These are phyloP conservation scores for Lethrus apterus DNA, from an alignment of 1,140 invertebrate genomes.

Conservation along the genomic window DNA sequence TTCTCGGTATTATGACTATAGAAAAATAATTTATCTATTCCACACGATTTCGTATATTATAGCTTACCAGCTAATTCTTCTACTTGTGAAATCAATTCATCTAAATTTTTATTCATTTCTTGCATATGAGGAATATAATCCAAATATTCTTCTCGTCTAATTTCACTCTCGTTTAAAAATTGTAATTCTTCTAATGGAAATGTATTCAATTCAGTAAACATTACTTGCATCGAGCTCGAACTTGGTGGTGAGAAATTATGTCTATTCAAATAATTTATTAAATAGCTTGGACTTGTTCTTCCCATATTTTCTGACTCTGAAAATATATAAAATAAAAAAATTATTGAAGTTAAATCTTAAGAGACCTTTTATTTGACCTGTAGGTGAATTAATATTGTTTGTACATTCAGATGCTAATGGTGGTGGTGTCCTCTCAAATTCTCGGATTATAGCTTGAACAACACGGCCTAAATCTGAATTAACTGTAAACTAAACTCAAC, in stretches of 20 bases:
- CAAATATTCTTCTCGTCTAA: constrained; percentile 62
- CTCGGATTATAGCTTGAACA: constrained; percentile 68
- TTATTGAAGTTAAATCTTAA: background rate
- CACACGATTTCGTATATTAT: background rate
- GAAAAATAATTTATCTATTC: too few species aligned
- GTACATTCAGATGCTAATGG: constrained; percentile 41
- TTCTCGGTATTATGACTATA: too few species aligned
- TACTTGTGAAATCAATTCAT: constrained; percentile 62
- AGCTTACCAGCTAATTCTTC: constrained; percentile 60
- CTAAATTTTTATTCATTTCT: constrained; percentile 59
- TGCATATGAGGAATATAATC: constrained; percentile 57
- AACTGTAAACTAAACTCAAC: constrained; percentile 51
- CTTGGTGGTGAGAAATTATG: constrained; percentile 30
- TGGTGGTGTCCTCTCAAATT: constrained; percentile 62
- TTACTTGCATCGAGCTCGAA: constrained; percentile 15
- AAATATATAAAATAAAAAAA: constrained; percentile 13
- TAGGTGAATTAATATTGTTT: constrained; percentile 37
- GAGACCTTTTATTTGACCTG: constrained; percentile 41
- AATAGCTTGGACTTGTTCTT: constrained; percentile 30
- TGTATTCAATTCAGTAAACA: constrained; percentile 58
- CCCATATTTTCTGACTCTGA: constrained; percentile 28
- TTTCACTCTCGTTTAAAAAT: constrained; percentile 56
- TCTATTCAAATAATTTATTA: constrained; percentile 19
- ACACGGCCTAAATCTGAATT: constrained; percentile 71
- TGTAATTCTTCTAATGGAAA: constrained; percentile 61